Percentiles rank a stretch among this genome's conserved stretches.
Conservation (phyloP, 2,888 invertebrate genomes). For the Clepsis dumicolana region DNA sequence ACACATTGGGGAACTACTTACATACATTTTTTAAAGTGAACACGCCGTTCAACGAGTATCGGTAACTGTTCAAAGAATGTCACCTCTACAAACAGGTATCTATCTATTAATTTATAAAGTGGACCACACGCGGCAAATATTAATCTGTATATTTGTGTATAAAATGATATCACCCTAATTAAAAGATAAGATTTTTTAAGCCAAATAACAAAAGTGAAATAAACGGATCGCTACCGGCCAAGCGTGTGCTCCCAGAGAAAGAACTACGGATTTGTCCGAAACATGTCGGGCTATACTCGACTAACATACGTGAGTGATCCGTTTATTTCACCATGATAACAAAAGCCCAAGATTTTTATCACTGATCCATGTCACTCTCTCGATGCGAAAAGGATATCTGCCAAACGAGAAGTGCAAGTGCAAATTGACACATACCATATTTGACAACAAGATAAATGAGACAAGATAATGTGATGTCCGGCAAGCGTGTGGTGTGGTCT, state of each 20-base stretch:
- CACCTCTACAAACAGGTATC: slow-evolving; percentile 28
- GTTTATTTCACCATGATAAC: no score
- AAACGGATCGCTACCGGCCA: no score
- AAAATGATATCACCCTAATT: slow-evolving; percentile 8
- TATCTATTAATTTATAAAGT: slow-evolving; percentile 11
- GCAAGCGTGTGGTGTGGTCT: neutral
- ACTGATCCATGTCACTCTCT: no score
- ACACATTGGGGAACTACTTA: slow-evolving; percentile 3
- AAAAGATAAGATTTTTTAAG: neutral
- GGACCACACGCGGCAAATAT: slow-evolving; percentile 2
- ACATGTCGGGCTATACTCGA: no score
- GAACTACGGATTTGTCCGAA: no score
- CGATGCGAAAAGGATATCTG: no score
- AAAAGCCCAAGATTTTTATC: no score
- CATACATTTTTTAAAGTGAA: slow-evolving; percentile 11
- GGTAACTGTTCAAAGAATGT: slow-evolving; percentile 7
- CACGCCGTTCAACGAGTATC: neutral
- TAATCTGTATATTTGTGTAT: slow-evolving; percentile 11
- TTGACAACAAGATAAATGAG: neutral
- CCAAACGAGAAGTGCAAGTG: no score
- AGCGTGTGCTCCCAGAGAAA: no score
- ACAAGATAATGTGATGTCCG: no score
- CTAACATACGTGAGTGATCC: no score
- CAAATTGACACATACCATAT: no score
- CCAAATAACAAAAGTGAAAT: neutral